These are phyloP conservation scores for Gymnarchus niloticus DNA, from an alignment of 2,113 vertebrate genomes.

Conservation along the genomic window DNA sequence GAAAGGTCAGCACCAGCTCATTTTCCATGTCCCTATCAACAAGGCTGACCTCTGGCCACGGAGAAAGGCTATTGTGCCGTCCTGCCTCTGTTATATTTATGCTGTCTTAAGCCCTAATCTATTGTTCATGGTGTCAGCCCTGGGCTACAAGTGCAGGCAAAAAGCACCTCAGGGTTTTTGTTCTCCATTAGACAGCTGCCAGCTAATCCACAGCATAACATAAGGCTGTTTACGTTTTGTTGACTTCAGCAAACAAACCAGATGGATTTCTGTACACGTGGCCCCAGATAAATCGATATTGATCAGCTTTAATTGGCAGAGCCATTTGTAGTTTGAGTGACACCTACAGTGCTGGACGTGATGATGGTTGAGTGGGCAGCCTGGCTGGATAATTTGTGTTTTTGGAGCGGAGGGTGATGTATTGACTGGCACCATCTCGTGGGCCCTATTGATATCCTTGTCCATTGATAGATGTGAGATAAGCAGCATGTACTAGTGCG, in stretches of 20 bases:
- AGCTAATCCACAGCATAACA: no score
- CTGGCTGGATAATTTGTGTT: neutral
- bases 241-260: neutral
- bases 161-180: neutral
- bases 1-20: neutral
- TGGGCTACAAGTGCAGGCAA: neutral
- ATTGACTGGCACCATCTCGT: neutral
- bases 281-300: neutral
- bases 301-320: neutral
- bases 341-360: neutral
- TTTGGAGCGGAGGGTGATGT: neutral
- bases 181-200: neutral
- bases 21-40: neutral
- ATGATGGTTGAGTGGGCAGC: neutral
- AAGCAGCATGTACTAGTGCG: neutral
- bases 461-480: neutral
- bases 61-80: slow-evolving; percentile 1
- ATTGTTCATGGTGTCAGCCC: neutral
- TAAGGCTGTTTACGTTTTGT: neutral
- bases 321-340: neutral
- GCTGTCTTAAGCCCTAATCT: neutral
- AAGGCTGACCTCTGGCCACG: neutral
- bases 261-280: neutral
- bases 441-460: neutral
- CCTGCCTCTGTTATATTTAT: neutral